Evolutionary conservation across 2,113 vertebrate species (phyloP).

Genomic region (Daphoenositta chrysoptera): DNA sequence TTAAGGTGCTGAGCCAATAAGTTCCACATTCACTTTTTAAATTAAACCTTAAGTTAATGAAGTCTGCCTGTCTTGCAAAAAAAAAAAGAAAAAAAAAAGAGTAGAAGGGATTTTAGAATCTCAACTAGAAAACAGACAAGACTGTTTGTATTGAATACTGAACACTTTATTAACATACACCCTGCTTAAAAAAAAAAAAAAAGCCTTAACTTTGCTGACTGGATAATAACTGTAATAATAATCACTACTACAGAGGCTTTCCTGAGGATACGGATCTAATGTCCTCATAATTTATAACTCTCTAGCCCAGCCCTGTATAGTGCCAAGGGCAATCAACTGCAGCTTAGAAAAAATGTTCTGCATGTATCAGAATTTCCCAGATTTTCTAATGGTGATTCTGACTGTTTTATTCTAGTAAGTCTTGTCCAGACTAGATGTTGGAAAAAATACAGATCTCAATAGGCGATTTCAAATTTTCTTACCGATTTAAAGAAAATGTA

Average conservation of each 20-base stretch:
- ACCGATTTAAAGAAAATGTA: not conserved
- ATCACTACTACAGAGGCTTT: slow-evolving; percentile 41
- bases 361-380: not conserved
- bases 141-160: slow-evolving; percentile 70
- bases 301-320: not conserved
- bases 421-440: not conserved
- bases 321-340: slow-evolving; percentile 28
- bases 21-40: slow-evolving; percentile 66
- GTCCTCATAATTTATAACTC: slow-evolving; percentile 30
- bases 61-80: slow-evolving; percentile 63
- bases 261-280: slow-evolving; percentile 38
- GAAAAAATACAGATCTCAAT: not conserved
- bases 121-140: slow-evolving; percentile 63
- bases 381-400: not conserved
- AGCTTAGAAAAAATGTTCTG: not conserved
- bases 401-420: not conserved
- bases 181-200: not conserved
- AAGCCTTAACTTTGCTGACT: slow-evolving; percentile 61
- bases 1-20: slow-evolving; percentile 75
- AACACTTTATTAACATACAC: slow-evolving; percentile 65
- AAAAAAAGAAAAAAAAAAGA: not conserved
- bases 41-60: slow-evolving; percentile 79
- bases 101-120: slow-evolving; percentile 59
- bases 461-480: not conserved
- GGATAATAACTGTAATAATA: slow-evolving; percentile 58